Base-by-base conservation (phyloP, 23 tunicate genomes). In the Styela plicata region DNA sequence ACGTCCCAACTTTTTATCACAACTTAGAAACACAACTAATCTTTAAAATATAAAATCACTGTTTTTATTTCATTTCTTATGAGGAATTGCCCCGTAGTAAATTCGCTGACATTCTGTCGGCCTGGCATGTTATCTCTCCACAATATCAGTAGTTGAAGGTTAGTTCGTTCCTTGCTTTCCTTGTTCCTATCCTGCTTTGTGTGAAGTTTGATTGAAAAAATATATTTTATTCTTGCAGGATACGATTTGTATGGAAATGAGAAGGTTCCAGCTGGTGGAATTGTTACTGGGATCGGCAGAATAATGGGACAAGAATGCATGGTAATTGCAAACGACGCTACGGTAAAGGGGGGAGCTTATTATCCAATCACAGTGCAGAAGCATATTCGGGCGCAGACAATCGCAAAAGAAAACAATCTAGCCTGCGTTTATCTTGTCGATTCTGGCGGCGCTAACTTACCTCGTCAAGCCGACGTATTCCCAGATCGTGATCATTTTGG, bases 401-500 rank as follows among this genome's bases (percentile, higher is more conserved):
- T 96, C 19, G 99, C 99, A 3, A 63, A 78, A 44, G 99, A 96
- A 80, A 96, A 96, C 79, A 89, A 87, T 73, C 80, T 96, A 24
- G 89, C 99, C 20, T 90, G 96, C 52, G 71, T 96, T 25, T 96
- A 96, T 73, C 82, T 96, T 0, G 99, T 96, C 27, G 99, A 96
- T 74, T 96, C 99, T 13, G 99, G 99, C 7, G 99, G 99, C 33
- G 99, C 99, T 2, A 96, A 96, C 77, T 83, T 96, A 21, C 99
- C 99, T 0, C 85, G 99, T 1, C 99, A 96, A 87, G 99, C 99
- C 0, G 96, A 96, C 0, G 99, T 96, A 10, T 96, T 96, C 64
- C 99, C 99, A 0, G 99, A 90, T 83, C 86, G 89, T 7, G 96
- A 96, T 69, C 99, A 96, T 84, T 96, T 96, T 86, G 99, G 99